These are phyloP conservation scores for Hemibates koningsi DNA, from an alignment of 2,113 vertebrate species.

Conservation along the genomic window DNA sequence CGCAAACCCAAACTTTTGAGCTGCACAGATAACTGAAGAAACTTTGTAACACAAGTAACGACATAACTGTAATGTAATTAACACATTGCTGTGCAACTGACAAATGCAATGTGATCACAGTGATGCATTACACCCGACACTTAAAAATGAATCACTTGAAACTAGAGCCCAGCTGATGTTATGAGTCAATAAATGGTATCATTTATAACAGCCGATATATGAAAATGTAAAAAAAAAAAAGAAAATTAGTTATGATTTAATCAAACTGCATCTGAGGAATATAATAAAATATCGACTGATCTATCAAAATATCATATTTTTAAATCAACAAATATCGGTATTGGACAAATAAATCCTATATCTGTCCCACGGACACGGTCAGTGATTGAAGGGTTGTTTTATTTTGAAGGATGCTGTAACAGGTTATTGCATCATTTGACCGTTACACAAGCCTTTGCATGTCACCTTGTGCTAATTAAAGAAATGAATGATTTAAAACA, in stretches of 20 bases:
- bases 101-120: background rate
- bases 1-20: background rate
- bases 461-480: background rate
- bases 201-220: background rate
- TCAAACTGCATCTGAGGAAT: background rate
- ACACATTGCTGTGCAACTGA: background rate
- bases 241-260: background rate
- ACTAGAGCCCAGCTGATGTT: background rate
- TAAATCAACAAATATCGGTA: background rate
- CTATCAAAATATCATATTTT: background rate
- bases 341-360: background rate
- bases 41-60: background rate
- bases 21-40: background rate
- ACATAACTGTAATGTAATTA: background rate
- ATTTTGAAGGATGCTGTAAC: background rate
- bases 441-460: background rate
- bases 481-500: background rate
- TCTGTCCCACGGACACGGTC: fast-evolving
- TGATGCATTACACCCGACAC: background rate
- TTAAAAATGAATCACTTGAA: background rate
- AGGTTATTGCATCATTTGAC: background rate
- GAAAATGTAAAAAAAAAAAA: background rate
- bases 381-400: background rate
- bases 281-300: background rate
- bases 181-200: background rate